A percentile compares a stretch with the other conserved stretches of the same genome.
These are phyloP conservation scores for Glaucidium brasilianum DNA, from an alignment of 2,113 vertebrate genomes.

Conservation along the genomic window DNA sequence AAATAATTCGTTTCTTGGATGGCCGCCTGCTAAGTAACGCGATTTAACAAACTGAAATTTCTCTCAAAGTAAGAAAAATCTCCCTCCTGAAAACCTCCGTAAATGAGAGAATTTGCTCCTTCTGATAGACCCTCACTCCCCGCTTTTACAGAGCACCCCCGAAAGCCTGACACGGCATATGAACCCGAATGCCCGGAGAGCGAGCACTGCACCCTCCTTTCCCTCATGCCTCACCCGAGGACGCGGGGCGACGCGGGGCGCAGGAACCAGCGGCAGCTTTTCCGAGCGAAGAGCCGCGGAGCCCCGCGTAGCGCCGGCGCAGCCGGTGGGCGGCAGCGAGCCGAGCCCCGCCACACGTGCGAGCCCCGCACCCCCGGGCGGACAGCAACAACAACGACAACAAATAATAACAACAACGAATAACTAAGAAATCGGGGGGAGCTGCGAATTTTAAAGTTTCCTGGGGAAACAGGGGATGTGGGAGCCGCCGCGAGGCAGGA, in stretches of 20 bases:
- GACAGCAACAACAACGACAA: neutral
- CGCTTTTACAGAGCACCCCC: neutral
- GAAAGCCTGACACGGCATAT: neutral
- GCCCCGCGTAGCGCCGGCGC: neutral
- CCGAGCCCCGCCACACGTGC: neutral
- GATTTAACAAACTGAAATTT: neutral
- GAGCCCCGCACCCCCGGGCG: neutral
- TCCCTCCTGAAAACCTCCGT: neutral
- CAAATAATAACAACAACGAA: neutral
- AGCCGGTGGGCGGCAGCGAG: neutral
- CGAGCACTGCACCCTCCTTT: neutral
- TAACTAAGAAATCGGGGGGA: fast-evolving
- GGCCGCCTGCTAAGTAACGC: neutral
- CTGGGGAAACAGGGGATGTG: fast-evolving
- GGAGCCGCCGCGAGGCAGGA: neutral
- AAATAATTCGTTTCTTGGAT: neutral
- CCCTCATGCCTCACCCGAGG: neutral
- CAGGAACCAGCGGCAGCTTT: neutral
- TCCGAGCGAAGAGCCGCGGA: neutral
- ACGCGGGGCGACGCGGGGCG: neutral
- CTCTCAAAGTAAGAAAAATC: neutral
- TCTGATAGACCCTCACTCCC: neutral
- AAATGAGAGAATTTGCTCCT: neutral
- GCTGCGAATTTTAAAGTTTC: neutral
- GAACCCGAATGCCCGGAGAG: neutral